phyloP scores from a whole-genome alignment of 1,140 invertebrate species.

The Choristoneura fumiferana region DNA sequence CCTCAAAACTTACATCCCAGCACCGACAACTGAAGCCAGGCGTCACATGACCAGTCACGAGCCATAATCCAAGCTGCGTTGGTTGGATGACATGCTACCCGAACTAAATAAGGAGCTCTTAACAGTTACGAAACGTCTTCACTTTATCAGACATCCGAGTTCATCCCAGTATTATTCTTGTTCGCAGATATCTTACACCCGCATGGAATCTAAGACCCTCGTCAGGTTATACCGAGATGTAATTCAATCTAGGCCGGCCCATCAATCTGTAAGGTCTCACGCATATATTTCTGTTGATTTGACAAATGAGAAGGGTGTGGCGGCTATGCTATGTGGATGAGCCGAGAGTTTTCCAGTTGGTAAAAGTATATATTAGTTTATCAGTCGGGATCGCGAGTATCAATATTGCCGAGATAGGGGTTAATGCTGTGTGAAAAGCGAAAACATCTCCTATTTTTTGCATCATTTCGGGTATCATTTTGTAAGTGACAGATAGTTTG shows the following conservation, averaged over 20 bases:
- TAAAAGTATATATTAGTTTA: conserved; percentile 41
- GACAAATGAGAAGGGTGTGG: conserved; percentile 75
- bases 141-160: conserved; percentile 44
- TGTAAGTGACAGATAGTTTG: too few species aligned
- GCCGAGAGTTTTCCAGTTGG: conserved; percentile 35
- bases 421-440: not conserved
- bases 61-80: too few species aligned
- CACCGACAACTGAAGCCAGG: too few species aligned
- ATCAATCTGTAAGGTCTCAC: conserved; percentile 74
- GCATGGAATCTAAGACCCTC: conserved; percentile 69
- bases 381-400: conserved; percentile 28
- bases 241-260: conserved; percentile 73
- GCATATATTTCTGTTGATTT: conserved; percentile 78
- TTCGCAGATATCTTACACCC: conserved; percentile 43
- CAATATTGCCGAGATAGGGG: conserved; percentile 19
- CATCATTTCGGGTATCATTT: too few species aligned
- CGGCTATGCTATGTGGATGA: conserved; percentile 50
- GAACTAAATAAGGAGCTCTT: conserved; percentile 8
- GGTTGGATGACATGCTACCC: not conserved
- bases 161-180: conserved; percentile 61
- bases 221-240: conserved; percentile 69
- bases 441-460: not conserved
- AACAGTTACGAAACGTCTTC: conserved; percentile 35
- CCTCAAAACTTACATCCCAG: too few species aligned
- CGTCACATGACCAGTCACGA: too few species aligned